phyloP scores from a whole-genome alignment of 2,113 vertebrate genomes.

The Vicugna pacos region DNA sequence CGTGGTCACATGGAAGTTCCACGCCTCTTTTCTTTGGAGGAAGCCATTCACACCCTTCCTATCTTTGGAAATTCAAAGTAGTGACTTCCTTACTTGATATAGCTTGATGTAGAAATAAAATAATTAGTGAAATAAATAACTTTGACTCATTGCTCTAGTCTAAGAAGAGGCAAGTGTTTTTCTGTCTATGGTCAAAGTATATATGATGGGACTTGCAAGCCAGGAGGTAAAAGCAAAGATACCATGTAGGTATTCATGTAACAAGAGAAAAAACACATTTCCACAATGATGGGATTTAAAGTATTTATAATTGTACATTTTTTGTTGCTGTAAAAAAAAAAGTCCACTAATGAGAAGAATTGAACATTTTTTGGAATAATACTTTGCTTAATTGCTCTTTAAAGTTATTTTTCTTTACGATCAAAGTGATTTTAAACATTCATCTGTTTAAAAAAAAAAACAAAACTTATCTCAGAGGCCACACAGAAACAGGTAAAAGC shows the following conservation, averaged over 20 bases:
- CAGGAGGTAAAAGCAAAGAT: not conserved
- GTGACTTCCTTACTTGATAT: not conserved
- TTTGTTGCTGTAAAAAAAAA: not conserved
- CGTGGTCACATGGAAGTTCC: not conserved
- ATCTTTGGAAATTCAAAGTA: not conserved
- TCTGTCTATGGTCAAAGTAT: not conserved
- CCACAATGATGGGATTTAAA: not conserved
- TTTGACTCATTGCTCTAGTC: not conserved
- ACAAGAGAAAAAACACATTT: not conserved
- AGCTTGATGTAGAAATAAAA: not conserved
- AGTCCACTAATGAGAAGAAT: not conserved
- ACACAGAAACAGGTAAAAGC: not conserved
- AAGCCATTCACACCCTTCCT: not conserved
- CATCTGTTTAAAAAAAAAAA: not conserved
- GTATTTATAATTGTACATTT: not conserved
- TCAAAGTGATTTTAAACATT: not conserved
- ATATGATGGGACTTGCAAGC: not conserved
- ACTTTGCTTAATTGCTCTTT: not conserved
- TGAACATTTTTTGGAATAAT: not conserved
- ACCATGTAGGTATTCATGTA: not conserved
- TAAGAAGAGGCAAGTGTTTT: not conserved
- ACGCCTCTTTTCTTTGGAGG: not conserved
- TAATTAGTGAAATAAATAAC: not conserved
- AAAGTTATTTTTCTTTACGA: not conserved
- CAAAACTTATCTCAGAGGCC: too few relatives aligned